Evolutionary conservation across 2,888 invertebrate genomes (phyloP).

Genomic region (Ptilodon capucinus): DNA sequence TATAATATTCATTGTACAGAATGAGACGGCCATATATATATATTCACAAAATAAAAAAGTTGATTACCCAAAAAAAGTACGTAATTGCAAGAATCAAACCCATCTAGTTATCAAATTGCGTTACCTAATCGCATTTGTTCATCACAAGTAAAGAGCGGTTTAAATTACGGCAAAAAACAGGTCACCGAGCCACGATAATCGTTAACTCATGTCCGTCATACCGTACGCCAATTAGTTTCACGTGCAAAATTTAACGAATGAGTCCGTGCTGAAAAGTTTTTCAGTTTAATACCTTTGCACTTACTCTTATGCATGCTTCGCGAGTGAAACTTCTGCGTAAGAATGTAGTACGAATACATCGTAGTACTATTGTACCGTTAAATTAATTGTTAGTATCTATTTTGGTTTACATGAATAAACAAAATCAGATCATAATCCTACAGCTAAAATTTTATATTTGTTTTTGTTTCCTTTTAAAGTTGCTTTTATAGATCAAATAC

Average conservation of each 20-base stretch:
- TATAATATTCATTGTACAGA: background rate
- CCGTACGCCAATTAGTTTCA: constrained; percentile 11
- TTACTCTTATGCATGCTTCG: too few relatives aligned
- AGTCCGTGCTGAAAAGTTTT: background rate
- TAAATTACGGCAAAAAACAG: constrained; percentile 3
- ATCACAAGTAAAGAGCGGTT: constrained; percentile 2
- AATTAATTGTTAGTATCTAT: too few relatives aligned
- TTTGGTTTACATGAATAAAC: too few relatives aligned
- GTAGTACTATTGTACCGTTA: too few relatives aligned
- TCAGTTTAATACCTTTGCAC: background rate
- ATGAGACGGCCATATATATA: background rate
- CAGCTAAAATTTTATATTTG: too few relatives aligned
- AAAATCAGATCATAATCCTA: too few relatives aligned
- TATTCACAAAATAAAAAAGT: background rate
- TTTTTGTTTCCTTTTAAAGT: too few relatives aligned
- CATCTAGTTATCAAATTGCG: background rate
- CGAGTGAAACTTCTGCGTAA: too few relatives aligned
- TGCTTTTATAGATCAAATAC: too few relatives aligned
- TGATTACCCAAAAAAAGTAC: background rate
- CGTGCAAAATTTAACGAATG: constrained; percentile 2
- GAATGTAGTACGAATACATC: too few relatives aligned
- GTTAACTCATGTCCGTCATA: constrained; percentile 1
- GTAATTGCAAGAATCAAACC: background rate
- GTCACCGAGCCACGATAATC: background rate
- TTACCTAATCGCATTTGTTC: constrained; percentile 7